Base-by-base conservation (phyloP, 2,888 invertebrate species). In the Drosophila maculinotata region DNA sequence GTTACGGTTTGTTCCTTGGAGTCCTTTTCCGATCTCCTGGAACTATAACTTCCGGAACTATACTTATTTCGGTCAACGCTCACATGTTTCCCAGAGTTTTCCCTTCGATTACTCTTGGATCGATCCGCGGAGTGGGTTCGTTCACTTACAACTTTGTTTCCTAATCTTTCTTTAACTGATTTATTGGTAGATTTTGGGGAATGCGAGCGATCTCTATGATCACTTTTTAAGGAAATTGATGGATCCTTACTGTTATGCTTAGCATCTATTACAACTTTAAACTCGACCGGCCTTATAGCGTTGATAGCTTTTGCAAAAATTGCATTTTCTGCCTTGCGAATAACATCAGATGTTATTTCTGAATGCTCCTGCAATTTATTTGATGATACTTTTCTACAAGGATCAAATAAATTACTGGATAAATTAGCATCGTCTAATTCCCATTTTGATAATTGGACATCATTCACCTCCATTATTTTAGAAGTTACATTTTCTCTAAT, bases 321-420 rank as follows among this genome's bases (percentile, higher is more conserved):
- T 0, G 96, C 97, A 90, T 97, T 97, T 92, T 98, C 97, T 1
- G 98, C 97, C 74, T 97, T 93, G 89, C 97, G 97, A 47, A 98
- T 92, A 3, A 98, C 97, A 91, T 97, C 97, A 15, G 95, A 96
- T 1, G 97, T 97, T 1, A 95, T 94, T 92, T 96, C 96, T 54
- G 93, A 93, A 6, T 93, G 92, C 1, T 83, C 85, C n/a, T 82
- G 67, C 3, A 25, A 47, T 47, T 73, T 92, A 0, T 92, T 92
- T 30, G 92, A 92, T 12, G 92, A 90, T 20, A 93, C 92, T 81
- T 93, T 93, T 14, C 59, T 67, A 14, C 58, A 68, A 14, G 93
- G 93, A 0, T 93, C 93, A 49, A 92, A 92, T 67, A 36, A 71
- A 70, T 63, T 91, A 89, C 63, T 92, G 23, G 36, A 92, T 35